Percentiles rank a stretch among this genome's conserved stretches.
phyloP scores from a whole-genome alignment of 2,113 vertebrate species.

The Macroglossus sobrinus region DNA sequence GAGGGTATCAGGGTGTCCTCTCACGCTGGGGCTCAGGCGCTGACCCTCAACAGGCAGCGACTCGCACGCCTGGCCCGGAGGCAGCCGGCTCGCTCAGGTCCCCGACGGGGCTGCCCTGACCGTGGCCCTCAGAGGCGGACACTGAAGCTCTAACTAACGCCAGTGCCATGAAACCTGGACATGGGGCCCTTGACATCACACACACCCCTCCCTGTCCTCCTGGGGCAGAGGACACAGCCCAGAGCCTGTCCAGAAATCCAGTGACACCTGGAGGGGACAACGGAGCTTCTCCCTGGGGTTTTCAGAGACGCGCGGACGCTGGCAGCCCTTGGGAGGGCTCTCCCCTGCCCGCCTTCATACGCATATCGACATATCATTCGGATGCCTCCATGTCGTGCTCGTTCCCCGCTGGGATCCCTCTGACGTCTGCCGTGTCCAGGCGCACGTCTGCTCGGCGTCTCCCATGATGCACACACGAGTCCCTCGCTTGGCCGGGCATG shows the following conservation, averaged over 20 bases:
- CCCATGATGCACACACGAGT: too few species aligned
- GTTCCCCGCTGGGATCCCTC: not conserved
- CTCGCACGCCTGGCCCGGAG: fast-evolving
- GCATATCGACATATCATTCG: not conserved
- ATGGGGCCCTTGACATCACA: fast-evolving
- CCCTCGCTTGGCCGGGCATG: not conserved
- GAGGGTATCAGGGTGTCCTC: not conserved
- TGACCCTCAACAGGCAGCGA: too few species aligned
- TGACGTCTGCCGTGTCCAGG: not conserved
- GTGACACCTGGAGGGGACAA: not conserved
- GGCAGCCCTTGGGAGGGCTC: not conserved
- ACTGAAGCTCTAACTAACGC: not conserved
- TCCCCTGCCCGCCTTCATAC: not conserved
- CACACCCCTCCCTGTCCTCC: not conserved
- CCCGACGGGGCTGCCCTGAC: not conserved
- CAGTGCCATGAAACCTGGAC: not conserved
- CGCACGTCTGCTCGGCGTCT: fast-evolving
- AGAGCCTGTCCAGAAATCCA: fast-evolving
- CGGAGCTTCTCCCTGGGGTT: not conserved
- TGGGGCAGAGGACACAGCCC: fast-evolving
- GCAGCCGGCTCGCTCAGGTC: fast-evolving
- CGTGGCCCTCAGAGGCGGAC: too few species aligned
- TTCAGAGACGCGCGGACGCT: not conserved
- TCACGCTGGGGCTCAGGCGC: not conserved
- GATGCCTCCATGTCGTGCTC: not conserved